These are phyloP conservation scores for Limonius californicus DNA, from an alignment of 1,140 invertebrate genomes.

Conservation along the genomic window DNA sequence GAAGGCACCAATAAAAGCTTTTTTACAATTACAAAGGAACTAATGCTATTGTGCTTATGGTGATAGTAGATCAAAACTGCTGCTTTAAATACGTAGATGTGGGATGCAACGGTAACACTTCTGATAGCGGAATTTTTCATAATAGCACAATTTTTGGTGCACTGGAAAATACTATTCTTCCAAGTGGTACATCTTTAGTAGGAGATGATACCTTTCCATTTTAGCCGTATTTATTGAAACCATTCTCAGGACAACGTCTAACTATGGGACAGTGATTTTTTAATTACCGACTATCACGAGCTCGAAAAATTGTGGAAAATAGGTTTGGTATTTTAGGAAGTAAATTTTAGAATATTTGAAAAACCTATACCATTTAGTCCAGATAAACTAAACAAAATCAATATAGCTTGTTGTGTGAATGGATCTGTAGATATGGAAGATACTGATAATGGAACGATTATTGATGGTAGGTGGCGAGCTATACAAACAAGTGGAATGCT, in stretches of 20 bases:
- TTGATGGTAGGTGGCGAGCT: not conserved
- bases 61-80: conserved; percentile 39
- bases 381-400: not conserved
- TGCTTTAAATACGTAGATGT: conserved; percentile 40
- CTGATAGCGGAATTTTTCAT: not conserved
- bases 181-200: conserved; percentile 47
- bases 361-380: not conserved
- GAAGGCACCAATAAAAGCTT: not conserved
- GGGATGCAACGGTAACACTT: conserved; percentile 41
- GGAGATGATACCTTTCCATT: conserved; percentile 39
- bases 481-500: not conserved
- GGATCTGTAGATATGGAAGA: not conserved
- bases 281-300: conserved; percentile 47
- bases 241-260: conserved; percentile 42
- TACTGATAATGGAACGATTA: not conserved
- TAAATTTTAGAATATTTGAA: conserved; percentile 19
- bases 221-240: conserved; percentile 46
- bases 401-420: not conserved
- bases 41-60: conserved; percentile 42
- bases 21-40: conserved; percentile 46
- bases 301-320: conserved; percentile 39
- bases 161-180: conserved; percentile 39
- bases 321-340: conserved; percentile 37
- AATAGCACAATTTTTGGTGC: not conserved
- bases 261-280: conserved; percentile 42